Percentiles rank a stretch among this genome's conserved stretches.
Evolutionary conservation across 1,140 invertebrate species (phyloP).

Genomic region (Scaptomyza graminum): DNA sequence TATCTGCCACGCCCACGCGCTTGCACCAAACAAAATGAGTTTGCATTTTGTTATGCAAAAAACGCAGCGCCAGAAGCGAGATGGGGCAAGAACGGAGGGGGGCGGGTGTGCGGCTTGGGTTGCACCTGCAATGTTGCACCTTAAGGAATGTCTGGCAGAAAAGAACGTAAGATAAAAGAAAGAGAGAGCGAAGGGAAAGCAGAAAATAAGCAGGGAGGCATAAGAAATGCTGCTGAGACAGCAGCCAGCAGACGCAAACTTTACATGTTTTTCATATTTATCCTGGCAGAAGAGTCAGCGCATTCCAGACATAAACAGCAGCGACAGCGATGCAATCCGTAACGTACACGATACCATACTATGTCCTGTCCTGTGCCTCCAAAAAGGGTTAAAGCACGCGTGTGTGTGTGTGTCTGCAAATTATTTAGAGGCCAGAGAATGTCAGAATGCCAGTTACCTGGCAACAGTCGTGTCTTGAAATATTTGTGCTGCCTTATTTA

Average conservation of each 20-base stretch:
- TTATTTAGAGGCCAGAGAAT: conserved; percentile 74
- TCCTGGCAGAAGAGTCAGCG: conserved; percentile 49
- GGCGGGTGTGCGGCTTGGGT: background rate
- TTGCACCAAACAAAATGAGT: conserved; percentile 70
- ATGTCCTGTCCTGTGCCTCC: background rate
- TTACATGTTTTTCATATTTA: conserved; percentile 81
- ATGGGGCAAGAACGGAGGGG: background rate
- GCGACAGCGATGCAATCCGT: conserved; percentile 30
- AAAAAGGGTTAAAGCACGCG: conserved; percentile 69
- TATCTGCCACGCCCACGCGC: conserved; percentile 74
- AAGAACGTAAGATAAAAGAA: conserved; percentile 2
- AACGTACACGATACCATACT: background rate
- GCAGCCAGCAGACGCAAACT: conserved; percentile 46
- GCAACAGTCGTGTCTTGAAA: conserved; percentile 52
- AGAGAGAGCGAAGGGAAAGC: background rate
- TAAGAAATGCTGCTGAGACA: conserved; percentile 74
- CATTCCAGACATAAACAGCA: conserved; percentile 51
- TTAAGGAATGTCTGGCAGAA: conserved; percentile 61
- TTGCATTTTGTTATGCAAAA: conserved; percentile 81
- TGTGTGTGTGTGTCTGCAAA: conserved; percentile 71
- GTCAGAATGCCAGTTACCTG: conserved; percentile 70
- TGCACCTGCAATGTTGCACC: conserved; percentile 74
- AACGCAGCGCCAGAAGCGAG: conserved; percentile 27
- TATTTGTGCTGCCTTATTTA: conserved; percentile 73
- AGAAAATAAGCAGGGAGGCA: conserved; percentile 34